A percentile compares a stretch with the other conserved stretches of the same genome.
Evolutionary conservation across 2,113 vertebrate species (phyloP).

Genomic region (cat (Felis catus)): DNA sequence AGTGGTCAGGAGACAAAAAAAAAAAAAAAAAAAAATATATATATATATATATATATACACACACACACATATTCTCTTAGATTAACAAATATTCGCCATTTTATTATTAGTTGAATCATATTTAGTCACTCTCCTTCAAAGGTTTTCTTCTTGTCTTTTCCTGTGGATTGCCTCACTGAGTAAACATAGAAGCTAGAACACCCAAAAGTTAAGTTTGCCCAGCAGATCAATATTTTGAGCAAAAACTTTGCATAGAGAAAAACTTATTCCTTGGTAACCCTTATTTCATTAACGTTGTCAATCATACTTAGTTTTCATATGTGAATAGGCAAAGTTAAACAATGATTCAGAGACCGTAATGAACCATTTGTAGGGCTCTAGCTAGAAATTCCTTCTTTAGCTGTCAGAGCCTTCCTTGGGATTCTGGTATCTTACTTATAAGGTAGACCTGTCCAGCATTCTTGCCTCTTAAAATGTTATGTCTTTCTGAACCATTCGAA

Average conservation of each 20-base stretch:
- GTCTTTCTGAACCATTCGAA: not conserved
- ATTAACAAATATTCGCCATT: not conserved
- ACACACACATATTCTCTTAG: not conserved
- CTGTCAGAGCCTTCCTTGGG: not conserved
- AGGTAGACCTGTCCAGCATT: not conserved
- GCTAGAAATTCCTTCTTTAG: no score
- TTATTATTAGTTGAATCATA: not conserved
- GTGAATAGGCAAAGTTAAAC: not conserved
- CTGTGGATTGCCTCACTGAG: not conserved
- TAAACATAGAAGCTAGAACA: not conserved
- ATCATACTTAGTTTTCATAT: not conserved
- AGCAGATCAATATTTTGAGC: not conserved
- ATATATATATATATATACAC: no score
- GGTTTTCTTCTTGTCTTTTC: not conserved
- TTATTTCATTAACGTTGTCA: not conserved
- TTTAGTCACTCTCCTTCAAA: not conserved
- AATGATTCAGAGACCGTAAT: not conserved
- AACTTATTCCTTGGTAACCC: not conserved
- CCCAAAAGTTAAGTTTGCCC: not conserved
- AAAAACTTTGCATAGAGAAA: not conserved
- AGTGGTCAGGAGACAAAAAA: not conserved
- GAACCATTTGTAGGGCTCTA: not conserved
- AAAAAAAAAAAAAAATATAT: no score
- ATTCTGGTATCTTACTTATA: not conserved
- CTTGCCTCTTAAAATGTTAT: not conserved